Evolutionary conservation across 2,113 vertebrate species (phyloP).

Genomic region (Sardina pilchardus): DNA sequence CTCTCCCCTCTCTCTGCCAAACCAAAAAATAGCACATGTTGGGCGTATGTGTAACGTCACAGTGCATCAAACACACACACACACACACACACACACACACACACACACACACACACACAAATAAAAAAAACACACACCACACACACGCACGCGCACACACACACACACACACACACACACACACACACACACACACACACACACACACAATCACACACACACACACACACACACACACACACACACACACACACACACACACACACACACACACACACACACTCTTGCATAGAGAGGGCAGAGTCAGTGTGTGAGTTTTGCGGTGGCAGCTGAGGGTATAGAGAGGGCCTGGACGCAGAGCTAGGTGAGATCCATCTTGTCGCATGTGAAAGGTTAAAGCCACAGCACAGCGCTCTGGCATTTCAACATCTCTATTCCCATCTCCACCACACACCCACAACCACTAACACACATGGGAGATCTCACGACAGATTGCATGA

Average conservation of each 20-base stretch:
- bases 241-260: conserved; percentile 2
- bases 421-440: not conserved
- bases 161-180: not conserved
- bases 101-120: not conserved
- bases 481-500: too few relatives aligned
- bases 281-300: not conserved
- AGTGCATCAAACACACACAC: not conserved
- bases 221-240: not conserved
- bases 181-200: not conserved
- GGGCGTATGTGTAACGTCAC: too few relatives aligned
- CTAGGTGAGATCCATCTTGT: not conserved
- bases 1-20: too few relatives aligned
- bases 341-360: not conserved
- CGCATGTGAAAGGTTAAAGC: conserved; percentile 2
- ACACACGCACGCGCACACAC: not conserved
- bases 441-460: not conserved
- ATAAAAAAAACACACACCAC: too few relatives aligned
- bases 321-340: not conserved
- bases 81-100: not conserved
- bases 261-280: not conserved
- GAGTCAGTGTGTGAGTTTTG: not conserved
- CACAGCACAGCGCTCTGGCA: not conserved
- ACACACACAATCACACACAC: not conserved
- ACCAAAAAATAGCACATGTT: too few relatives aligned
- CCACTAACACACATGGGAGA: not conserved